phyloP scores from a whole-genome alignment of 2,888 invertebrate species.

The Caenorhabditis afra region DNA sequence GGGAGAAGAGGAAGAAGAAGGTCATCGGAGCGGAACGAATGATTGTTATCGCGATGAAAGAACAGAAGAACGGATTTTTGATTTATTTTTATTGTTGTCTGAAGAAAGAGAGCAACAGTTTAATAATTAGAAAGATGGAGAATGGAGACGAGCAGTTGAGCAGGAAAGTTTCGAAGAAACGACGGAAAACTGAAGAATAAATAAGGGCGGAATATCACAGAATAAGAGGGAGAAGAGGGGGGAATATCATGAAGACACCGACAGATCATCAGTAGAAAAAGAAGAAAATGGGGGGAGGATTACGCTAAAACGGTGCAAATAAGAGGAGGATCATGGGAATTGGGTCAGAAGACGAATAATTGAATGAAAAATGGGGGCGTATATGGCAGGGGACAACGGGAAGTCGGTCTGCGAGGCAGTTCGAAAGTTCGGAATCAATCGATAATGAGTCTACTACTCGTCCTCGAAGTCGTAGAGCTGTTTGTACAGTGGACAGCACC shows the following conservation, averaged over 20 bases:
- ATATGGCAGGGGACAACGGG: slow-evolving; percentile 32
- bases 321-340: slow-evolving; percentile 19
- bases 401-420: slow-evolving; percentile 6
- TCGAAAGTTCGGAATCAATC: neutral
- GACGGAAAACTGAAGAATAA: slow-evolving; percentile 2
- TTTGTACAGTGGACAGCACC: slow-evolving; percentile 80
- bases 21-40: neutral
- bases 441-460: no score
- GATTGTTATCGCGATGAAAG: no score
- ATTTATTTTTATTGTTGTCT: slow-evolving; percentile 10
- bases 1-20: neutral
- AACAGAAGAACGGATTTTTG: neutral
- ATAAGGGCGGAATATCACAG: slow-evolving; percentile 22
- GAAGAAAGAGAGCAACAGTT: neutral
- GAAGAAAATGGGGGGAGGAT: slow-evolving; percentile 3
- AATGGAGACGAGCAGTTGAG: slow-evolving; percentile 1
- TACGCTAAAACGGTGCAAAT: slow-evolving; percentile 7
- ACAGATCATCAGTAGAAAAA: slow-evolving; percentile 46
- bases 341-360: slow-evolving; percentile 14
- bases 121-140: neutral
- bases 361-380: slow-evolving; percentile 1
- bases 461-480: slow-evolving; percentile 78
- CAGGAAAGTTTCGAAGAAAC: slow-evolving; percentile 9
- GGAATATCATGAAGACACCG: slow-evolving; percentile 31
- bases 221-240: slow-evolving; percentile 3